A percentile compares a stretch with the other conserved stretches of the same genome.
phyloP scores from a whole-genome alignment of 1,140 invertebrate species.

The Phocides pigmalion region DNA sequence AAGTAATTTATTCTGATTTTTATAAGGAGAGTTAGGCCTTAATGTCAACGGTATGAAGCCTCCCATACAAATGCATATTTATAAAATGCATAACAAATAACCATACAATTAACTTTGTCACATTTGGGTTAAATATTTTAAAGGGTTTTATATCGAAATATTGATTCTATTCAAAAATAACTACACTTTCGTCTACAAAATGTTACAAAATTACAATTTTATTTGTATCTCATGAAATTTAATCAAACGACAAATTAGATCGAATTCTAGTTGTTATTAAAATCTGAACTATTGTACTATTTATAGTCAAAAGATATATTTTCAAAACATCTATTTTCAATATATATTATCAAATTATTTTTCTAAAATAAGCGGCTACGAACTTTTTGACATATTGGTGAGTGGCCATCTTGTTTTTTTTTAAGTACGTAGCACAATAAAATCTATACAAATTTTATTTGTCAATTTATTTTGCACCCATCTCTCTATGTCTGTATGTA shows the following conservation, averaged over 20 bases:
- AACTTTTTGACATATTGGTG: no score
- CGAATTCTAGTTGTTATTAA: background rate
- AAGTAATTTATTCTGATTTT: background rate
- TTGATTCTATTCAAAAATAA: slow-evolving; percentile 22
- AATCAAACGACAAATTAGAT: background rate
- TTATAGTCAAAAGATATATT: background rate
- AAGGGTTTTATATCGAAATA: slow-evolving; percentile 3
- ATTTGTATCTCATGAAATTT: background rate
- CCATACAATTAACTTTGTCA: slow-evolving; percentile 4
- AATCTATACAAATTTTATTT: no score
- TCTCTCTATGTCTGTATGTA: no score
- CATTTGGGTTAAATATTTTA: slow-evolving; percentile 4
- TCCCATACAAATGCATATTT: slow-evolving; percentile 4
- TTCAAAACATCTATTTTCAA: background rate
- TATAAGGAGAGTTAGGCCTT: background rate
- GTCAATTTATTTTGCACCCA: no score
- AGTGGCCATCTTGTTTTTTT: no score
- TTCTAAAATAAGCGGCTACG: no score
- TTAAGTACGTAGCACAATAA: no score
- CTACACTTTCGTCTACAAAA: slow-evolving; percentile 15
- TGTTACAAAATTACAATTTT: slow-evolving; percentile 17
- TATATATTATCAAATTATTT: no score
- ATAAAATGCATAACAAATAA: slow-evolving; percentile 24
- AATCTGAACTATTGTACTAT: background rate
- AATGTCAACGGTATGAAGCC: background rate